These are phyloP conservation scores for Hippopotamus amphibius DNA, from an alignment of 2,113 vertebrate genomes.

Conservation along the genomic window DNA sequence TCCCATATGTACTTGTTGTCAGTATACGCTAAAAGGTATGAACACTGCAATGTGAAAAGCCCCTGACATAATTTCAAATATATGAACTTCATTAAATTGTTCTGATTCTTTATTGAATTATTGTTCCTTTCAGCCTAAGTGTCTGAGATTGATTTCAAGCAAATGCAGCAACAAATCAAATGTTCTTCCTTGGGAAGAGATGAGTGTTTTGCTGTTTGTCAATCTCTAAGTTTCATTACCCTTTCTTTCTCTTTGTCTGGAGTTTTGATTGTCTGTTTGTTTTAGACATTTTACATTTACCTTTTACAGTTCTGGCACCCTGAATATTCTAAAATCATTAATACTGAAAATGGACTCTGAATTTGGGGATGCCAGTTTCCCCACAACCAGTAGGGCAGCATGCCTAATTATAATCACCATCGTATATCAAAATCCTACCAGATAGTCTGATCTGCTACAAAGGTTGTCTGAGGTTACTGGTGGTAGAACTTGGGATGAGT, in stretches of 20 bases:
- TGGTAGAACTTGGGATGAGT: neutral
- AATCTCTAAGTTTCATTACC: conserved; percentile 20
- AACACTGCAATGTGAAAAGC: neutral
- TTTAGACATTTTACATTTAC: neutral
- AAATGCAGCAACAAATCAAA: conserved; percentile 56
- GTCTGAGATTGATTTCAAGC: conserved; percentile 74
- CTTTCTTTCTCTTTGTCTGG: neutral
- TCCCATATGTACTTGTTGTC: neutral
- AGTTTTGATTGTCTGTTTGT: neutral
- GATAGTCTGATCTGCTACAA: neutral
- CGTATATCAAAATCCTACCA: neutral
- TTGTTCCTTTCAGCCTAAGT: conserved; percentile 56
- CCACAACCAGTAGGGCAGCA: neutral
- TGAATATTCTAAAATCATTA: neutral
- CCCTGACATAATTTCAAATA: conserved; percentile 5
- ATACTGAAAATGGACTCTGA: neutral
- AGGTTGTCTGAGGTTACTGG: neutral
- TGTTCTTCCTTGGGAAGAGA: conserved; percentile 21
- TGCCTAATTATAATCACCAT: neutral
- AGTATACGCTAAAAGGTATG: neutral
- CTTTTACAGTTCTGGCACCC: neutral
- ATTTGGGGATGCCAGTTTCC: neutral
- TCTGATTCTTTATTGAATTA: conserved; percentile 66
- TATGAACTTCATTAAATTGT: conserved; percentile 43
- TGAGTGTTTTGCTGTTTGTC: neutral